A percentile compares a stretch with the other conserved stretches of the same genome.
Evolutionary conservation across 2,797 vertebrate species (phyloP).

Genomic region (Coluber constrictor): DNA sequence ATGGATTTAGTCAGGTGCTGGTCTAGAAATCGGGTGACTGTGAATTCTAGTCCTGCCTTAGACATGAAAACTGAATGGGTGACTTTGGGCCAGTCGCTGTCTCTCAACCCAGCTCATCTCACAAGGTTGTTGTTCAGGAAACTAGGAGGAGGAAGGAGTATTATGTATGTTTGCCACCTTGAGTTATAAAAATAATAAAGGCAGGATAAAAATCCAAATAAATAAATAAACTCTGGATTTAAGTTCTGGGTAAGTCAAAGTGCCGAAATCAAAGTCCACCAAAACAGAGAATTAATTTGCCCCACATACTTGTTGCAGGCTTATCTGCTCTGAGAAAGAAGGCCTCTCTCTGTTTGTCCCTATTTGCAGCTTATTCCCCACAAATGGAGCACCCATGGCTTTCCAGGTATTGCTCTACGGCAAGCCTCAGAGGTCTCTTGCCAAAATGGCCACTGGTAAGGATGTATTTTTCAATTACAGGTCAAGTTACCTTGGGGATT

Average conservation of each 20-base stretch:
- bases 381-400: background rate
- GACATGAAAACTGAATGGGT: too few species aligned
- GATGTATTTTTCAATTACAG: background rate
- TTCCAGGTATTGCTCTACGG: background rate
- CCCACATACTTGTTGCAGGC: background rate
- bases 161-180: too few species aligned
- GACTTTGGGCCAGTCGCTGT: too few species aligned
- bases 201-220: too few species aligned
- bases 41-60: too few species aligned
- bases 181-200: too few species aligned
- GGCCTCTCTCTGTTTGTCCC: background rate
- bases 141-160: too few species aligned
- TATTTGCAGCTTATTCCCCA: background rate
- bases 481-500: background rate
- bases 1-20: background rate
- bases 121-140: too few species aligned
- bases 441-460: background rate
- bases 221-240: background rate
- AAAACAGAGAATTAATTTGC: background rate
- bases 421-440: background rate
- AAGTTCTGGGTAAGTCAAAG: background rate
- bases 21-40: too few species aligned
- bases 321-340: background rate
- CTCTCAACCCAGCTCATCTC: too few species aligned
- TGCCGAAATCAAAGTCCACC: background rate